These are phyloP conservation scores for Melanocharis versteri DNA, from an alignment of 2,113 vertebrate species.

Conservation along the genomic window DNA sequence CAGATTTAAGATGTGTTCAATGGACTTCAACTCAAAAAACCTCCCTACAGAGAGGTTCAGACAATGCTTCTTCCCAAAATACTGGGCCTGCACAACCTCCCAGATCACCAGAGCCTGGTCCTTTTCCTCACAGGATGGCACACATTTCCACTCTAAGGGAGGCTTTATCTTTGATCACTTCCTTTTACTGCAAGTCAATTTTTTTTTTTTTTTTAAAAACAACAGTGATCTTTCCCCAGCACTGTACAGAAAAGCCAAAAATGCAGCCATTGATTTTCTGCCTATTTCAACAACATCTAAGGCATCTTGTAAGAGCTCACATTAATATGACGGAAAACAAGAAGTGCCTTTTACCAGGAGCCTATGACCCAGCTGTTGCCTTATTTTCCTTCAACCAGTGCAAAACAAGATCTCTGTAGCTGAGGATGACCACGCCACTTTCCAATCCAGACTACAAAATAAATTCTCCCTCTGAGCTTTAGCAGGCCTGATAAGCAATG, in stretches of 20 bases:
- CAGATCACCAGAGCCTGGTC: neutral
- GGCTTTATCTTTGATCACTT: neutral
- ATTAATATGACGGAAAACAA: neutral
- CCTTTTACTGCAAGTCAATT: neutral
- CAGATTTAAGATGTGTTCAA: neutral
- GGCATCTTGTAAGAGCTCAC: neutral
- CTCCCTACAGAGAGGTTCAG: neutral
- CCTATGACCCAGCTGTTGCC: neutral
- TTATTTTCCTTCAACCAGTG: neutral
- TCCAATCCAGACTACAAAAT: neutral
- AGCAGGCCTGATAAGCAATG: rapidly evolving
- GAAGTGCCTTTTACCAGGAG: neutral
- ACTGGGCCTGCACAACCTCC: neutral
- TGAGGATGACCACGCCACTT: neutral
- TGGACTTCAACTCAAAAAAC: neutral
- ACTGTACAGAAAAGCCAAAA: neutral
- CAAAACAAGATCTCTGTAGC: neutral
- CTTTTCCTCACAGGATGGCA: neutral
- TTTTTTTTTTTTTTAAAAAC: neutral
- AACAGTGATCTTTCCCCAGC: neutral
- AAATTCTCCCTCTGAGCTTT: neutral
- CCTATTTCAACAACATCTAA: neutral
- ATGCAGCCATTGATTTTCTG: neutral
- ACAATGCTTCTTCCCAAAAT: neutral
- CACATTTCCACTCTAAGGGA: neutral